Conservation (phyloP, 2,797 vertebrate genomes). For the Micrastur ruficollis region DNA sequence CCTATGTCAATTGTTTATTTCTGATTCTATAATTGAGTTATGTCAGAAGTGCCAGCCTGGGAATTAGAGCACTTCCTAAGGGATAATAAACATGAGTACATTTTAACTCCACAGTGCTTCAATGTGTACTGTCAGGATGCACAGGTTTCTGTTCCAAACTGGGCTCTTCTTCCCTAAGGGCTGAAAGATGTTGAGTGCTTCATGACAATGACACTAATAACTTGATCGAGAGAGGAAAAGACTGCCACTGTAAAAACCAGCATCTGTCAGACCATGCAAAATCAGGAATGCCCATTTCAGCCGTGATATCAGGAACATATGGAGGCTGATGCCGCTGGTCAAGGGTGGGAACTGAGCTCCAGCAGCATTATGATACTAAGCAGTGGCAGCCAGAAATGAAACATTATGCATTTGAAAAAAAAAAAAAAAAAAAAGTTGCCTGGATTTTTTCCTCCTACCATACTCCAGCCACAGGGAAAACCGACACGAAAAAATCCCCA, state of each 20-base stretch:
- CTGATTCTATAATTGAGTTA: constrained; percentile 37
- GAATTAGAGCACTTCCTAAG: background rate
- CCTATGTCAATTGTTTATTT: constrained; percentile 54
- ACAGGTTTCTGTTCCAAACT: constrained; percentile 19
- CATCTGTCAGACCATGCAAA: background rate
- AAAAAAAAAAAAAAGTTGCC: background rate
- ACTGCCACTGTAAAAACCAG: background rate
- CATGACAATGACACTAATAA: constrained; percentile 2
- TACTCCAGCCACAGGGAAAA: background rate
- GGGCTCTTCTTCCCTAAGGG: constrained; percentile 15
- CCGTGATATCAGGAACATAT: background rate
- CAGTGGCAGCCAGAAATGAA: background rate
- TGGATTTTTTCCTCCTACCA: background rate
- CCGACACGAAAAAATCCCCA: background rate
- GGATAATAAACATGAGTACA: background rate
- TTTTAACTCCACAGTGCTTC: background rate
- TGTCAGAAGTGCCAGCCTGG: background rate
- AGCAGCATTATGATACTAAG: background rate
- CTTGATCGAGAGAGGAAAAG: background rate
- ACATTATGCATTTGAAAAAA: background rate
- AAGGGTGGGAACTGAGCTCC: background rate
- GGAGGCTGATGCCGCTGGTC: background rate
- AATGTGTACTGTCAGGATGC: background rate
- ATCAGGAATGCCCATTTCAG: background rate
- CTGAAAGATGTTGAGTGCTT: background rate